Evolutionary conservation across 1,140 invertebrate species (phyloP), one percentile per base, ranked within the genome.

Genomic region (Phymorhynchus buccinoides): DNA sequence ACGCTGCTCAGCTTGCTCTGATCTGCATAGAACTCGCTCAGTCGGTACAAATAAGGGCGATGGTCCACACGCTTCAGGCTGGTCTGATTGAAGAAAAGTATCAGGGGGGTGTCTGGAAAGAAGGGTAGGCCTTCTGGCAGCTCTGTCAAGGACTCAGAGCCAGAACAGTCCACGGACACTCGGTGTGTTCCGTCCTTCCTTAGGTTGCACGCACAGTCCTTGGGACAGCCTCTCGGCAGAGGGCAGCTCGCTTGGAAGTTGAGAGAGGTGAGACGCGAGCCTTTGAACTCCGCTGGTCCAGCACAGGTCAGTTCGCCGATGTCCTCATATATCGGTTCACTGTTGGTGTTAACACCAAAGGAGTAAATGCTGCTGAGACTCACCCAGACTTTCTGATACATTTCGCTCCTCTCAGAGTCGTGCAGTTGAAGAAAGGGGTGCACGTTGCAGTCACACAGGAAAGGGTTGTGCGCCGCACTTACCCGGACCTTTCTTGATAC

Each of bases 381-480:
- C 12, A 83, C 35, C 41, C 62, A 83, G 39, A 18, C 12, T 18
- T 42, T 73, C 9, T 48, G 80, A n/a, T 16, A 6, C 37, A 30
- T 30, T 27, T 18, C 22, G 16, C 27, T 85, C 12, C 83, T 80
- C 12, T 78, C 22, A 42, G 48, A 37, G 37, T 22, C 42, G 6
- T 82, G 48, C 62, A 86, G 87, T 39, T 84, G 14, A 18, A 84
- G 56, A 77, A 88, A 87, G 0, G 41, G 78, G 30, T 78, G 16
- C 80, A 87, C 83, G 1, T 85, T 39, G 44, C 87, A 88, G 42
- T 88, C 86, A 84, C 87, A 88, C 2, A 83, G 30, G 56, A 85
- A 88, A n/a, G 87, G 87, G 44, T 87, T 88, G 41, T 37, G 30
- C 30, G 84, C 62, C 0, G 78, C 56, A 14, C 14, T 41, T 32